Base-by-base conservation (phyloP, 2,113 vertebrate genomes). In the Pipra filicauda region DNA sequence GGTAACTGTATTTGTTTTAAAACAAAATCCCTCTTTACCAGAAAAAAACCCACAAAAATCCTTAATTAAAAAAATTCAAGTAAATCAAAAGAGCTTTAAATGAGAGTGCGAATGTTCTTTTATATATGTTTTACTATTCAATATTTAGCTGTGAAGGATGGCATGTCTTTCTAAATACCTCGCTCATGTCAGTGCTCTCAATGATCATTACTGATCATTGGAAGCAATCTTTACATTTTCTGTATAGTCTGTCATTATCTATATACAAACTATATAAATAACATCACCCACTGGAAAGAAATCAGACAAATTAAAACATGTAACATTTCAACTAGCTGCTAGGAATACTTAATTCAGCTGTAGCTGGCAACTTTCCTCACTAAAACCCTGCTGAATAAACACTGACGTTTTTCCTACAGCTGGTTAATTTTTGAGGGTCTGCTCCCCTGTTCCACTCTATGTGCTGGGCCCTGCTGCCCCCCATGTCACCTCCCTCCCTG, bases 1-100 rank as follows among this genome's bases (percentile, higher is more conserved):
- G 76, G 94, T 57, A 94, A 93, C 86, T 95, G 73, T 93, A 96
- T 96, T 96, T 91, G 92, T 93, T 96, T 91, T 91, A 94, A 96
- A 97, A 92, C 91, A 96, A 95, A 96, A 95, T 90, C 77, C 54
- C 65, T 72, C 86, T 89, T 87, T 62, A 69, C 44, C 66, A 76
- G 37, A 71, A 75, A 73, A 69, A 80, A 76, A 30, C 17, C 43
- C 61, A 52, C 6, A 49, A 83, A 96, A 95, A 65, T 43, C 44
- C 33, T 83, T n/a, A 64, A 77, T 93, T 88, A 67, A 85, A 92
- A 86, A 23, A 44, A 39, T 57, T 12, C 37, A 72, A 43, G 82
- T 30, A 51, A 65, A 64, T 18, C 66, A 88, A 82, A 88, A 69
- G 41, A 94, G 73, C 64, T 83, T 94, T 92, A 83, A 69, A 95